Base-by-base conservation (phyloP, 2,113 vertebrate species). In the Platysteira castanea region DNA sequence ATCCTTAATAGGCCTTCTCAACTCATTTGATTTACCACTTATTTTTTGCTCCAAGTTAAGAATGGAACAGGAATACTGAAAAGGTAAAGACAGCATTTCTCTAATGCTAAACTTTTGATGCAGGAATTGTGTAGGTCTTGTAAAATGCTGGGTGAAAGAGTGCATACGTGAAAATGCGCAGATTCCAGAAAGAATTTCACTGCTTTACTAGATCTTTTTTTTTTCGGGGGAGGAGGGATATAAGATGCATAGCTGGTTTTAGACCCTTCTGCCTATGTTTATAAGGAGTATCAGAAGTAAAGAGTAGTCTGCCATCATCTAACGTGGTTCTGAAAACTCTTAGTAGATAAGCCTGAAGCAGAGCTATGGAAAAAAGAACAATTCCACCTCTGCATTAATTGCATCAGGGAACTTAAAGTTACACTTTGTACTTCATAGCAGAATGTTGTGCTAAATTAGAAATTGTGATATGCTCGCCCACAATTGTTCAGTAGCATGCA, bases 391-490 rank as follows among this genome's bases (percentile, higher is more conserved):
- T 96, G 79, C 83, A 53, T 90, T 92, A 88, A 91, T 77, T 96
- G 71, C 56, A 75, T 93, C 89, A 93, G 93, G 89, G 91, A 96
- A 84, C 84, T 94, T 87, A 27, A 69, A 52, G 82, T 95, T 80
- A 74, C 81, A 42, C 78, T 96, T 95, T 95, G 91, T 96, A 83
- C 83, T 89, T 96, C 63, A 31, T 26, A 79, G 84, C 90, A 95
- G 83, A 95, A 76, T 92, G 92, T 92, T 94, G 79, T 93, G 76
- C 74, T 91, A 93, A 96, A 93, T 92, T 96, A 93, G 80, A 95
- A 94, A 87, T 91, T 24, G 80, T 89, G 94, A 84, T 96, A 57
- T 69, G 69, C 85, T 95, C 77, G 82, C 95, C 95, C 92, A 94
- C 95, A 85, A 33, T 86, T 64, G 88, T 88, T 97, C 82, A 60